Percentiles rank a stretch among this genome's conserved stretches.
Evolutionary conservation across 2,113 vertebrate species (phyloP).

Genomic region (Chionodraco myersi): DNA sequence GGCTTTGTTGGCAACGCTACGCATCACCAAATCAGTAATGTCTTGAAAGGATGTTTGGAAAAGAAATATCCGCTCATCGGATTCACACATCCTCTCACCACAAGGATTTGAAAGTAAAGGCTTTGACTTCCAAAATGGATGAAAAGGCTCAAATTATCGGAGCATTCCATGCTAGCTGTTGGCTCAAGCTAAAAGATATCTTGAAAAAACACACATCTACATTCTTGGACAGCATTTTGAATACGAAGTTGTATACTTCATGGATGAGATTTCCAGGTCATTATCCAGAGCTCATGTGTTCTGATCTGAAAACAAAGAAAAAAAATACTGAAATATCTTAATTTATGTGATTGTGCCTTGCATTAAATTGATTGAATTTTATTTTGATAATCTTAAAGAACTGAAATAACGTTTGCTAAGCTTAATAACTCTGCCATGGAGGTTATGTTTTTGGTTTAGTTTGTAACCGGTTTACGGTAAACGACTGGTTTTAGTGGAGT

Average conservation of each 20-base stretch:
- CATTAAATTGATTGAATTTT: neutral
- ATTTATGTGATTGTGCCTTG: neutral
- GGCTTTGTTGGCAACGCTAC: conserved; percentile 71
- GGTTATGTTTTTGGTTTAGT: too few relatives aligned
- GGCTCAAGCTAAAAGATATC: conserved; percentile 6
- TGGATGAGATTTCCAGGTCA: neutral
- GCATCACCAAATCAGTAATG: conserved; percentile 70
- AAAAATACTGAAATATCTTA: neutral
- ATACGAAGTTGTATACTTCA: neutral
- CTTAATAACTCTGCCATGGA: too few relatives aligned
- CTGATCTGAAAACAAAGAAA: neutral
- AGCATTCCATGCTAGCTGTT: conserved; percentile 11
- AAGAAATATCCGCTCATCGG: conserved; percentile 73
- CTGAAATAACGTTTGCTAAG: neutral
- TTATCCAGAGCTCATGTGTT: neutral
- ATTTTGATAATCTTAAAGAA: neutral
- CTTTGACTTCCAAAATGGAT: conserved; percentile 37
- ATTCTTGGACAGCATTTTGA: neutral
- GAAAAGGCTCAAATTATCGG: conserved; percentile 26
- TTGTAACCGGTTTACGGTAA: too few relatives aligned
- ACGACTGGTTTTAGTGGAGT: too few relatives aligned
- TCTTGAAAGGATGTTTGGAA: conserved; percentile 73
- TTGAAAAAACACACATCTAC: neutral
- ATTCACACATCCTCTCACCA: conserved; percentile 66
- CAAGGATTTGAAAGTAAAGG: conserved; percentile 21